phyloP scores from a whole-genome alignment of 2,797 vertebrate species.

The Phrynocephalus guinanensis region DNA sequence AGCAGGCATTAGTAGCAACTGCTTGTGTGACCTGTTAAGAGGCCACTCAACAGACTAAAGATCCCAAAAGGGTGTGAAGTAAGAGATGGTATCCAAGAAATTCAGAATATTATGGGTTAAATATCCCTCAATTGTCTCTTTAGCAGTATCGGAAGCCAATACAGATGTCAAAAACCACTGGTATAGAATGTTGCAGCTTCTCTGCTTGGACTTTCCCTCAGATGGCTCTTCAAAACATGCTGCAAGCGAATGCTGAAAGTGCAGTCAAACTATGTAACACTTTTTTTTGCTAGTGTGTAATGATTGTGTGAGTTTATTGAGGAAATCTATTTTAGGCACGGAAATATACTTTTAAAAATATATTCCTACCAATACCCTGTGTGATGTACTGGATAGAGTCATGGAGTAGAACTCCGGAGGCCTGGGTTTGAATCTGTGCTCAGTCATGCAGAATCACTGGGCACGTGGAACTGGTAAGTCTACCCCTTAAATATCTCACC shows the following conservation, averaged over 20 bases:
- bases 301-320: not conserved
- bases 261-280: not conserved
- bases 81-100: not conserved
- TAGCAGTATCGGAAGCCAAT: not conserved
- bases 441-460: too few relatives aligned
- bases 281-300: constrained; percentile 11
- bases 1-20: not conserved
- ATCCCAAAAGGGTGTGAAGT: not conserved
- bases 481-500: too few relatives aligned
- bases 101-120: not conserved
- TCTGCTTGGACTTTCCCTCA: not conserved
- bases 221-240: constrained; percentile 6
- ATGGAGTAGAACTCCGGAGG: too few relatives aligned
- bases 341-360: not conserved
- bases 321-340: not conserved
- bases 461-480: too few relatives aligned
- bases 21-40: not conserved
- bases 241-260: constrained; percentile 9
- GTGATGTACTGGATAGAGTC: too few relatives aligned
- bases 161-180: not conserved
- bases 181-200: not conserved
- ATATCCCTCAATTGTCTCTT: not conserved
- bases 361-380: too few relatives aligned
- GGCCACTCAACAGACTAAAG: not conserved
- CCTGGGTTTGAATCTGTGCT: too few relatives aligned